These are phyloP conservation scores for Lepidurus couesii DNA, from an alignment of 1,140 invertebrate species.

Conservation along the genomic window DNA sequence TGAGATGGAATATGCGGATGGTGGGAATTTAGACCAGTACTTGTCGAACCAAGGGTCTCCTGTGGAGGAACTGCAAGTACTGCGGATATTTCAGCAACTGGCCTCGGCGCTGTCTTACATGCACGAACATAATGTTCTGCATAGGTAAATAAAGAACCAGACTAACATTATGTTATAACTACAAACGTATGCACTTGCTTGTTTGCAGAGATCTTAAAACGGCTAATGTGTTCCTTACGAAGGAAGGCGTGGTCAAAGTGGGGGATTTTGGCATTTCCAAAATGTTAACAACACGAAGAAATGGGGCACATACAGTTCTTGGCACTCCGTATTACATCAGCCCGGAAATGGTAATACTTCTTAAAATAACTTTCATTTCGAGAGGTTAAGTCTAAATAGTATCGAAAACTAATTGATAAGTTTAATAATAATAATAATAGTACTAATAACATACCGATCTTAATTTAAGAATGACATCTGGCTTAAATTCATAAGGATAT, in stretches of 20 bases:
- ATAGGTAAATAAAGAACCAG: slow-evolving; percentile 50
- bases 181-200: slow-evolving; percentile 18
- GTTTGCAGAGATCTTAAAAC: slow-evolving; percentile 65
- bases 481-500: too few relatives aligned
- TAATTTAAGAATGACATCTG: too few relatives aligned
- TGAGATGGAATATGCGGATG: slow-evolving; percentile 76
- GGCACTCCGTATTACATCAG: slow-evolving; percentile 77
- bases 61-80: slow-evolving; percentile 57
- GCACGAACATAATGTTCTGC: slow-evolving; percentile 66
- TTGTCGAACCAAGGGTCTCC: slow-evolving; percentile 49
- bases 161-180: neutral
- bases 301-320: slow-evolving; percentile 66
- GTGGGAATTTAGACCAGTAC: slow-evolving; percentile 63
- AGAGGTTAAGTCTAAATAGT: slow-evolving; percentile 36
- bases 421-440: too few relatives aligned
- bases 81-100: slow-evolving; percentile 64
- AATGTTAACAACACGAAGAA: slow-evolving; percentile 59
- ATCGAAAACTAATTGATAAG: too few relatives aligned
- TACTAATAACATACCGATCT: too few relatives aligned
- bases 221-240: slow-evolving; percentile 69
- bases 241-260: slow-evolving; percentile 59
- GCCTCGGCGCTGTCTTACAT: slow-evolving; percentile 63
- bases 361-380: slow-evolving; percentile 28
- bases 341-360: slow-evolving; percentile 63
- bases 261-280: slow-evolving; percentile 79